These are phyloP conservation scores for Ceramica pisi DNA, from an alignment of 2,888 invertebrate genomes.

Conservation along the genomic window DNA sequence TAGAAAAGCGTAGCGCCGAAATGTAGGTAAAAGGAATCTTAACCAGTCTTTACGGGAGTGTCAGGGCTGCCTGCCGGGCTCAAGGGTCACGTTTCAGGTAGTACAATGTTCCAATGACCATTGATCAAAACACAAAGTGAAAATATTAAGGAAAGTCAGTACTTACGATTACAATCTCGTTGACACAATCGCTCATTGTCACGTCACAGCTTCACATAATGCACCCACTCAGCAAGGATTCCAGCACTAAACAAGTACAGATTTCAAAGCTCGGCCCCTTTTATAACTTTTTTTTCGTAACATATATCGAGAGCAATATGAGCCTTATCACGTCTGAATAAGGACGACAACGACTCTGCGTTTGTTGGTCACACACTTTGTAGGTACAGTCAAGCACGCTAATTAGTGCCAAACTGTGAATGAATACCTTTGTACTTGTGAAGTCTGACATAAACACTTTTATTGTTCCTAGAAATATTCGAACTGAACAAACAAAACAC, in stretches of 20 bases:
- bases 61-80: background rate
- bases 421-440: constrained; percentile 8
- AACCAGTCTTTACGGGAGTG: background rate
- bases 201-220: constrained; percentile 13
- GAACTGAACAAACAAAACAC: constrained; percentile 12
- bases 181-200: background rate
- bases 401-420: constrained; percentile 5
- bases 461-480: constrained; percentile 1
- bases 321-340: constrained; percentile 12
- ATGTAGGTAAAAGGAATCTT: too few species aligned
- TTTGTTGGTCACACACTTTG: background rate
- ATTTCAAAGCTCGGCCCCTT: constrained; percentile 5
- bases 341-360: background rate
- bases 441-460: constrained; percentile 2
- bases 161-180: constrained; percentile 24
- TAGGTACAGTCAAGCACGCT: constrained; percentile 27
- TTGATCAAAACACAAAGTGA: background rate
- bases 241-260: constrained; percentile 28
- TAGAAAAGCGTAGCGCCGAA: too few species aligned
- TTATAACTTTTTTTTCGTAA: constrained; percentile 25
- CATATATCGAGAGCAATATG: background rate
- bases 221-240: constrained; percentile 1
- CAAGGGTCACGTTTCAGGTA: background rate
- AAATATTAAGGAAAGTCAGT: background rate
- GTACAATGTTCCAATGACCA: background rate